Evolutionary conservation across 2,797 vertebrate species (phyloP), one percentile per base, ranked within the genome.

Genomic region (Anabas testudineus): DNA sequence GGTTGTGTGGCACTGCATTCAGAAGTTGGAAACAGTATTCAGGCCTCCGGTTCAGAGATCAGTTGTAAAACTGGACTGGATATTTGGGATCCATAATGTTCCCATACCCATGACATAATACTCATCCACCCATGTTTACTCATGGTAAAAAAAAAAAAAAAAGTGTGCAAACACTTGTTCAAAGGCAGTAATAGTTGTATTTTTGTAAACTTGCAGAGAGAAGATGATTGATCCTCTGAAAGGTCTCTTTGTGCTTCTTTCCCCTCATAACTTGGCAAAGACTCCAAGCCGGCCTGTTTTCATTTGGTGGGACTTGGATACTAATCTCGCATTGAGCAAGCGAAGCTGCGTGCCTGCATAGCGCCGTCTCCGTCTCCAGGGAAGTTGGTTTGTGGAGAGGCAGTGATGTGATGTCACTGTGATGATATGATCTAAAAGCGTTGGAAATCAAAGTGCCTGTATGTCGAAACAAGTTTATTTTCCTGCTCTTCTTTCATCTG

Each of bases 181-280:
- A 10, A 24, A 42, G 59, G 34, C 61, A 48, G 55, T 66, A 39
- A 36, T 16, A 10, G 39, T 63, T n/a, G 51, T 48, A 59, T 72
- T 55, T 57, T 45, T 62, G 10, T 42, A 63, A 47, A 47, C 18
- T 15, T 78, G 16, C 62, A 34, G 4, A 64, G 58, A 37, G 30
- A 7, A 37, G 7, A 6, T 58, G 47, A 77, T 48, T 67, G 56
- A 81, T 84, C 48, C 67, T 59, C 30, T 84, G 65, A 83, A 83
- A 74, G 70, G 53, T 48, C 37, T 67, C 71, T 76, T 83, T 90
- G 70, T 76, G 43, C 24, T 48, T 26, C 19, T 4, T n/a, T 19
- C 26, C 15, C 19, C 24, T 1, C 14, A 71, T 49, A 69, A 80
- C 16, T 62, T 59, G 61, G 55, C 65, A 70, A 36, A 49, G 53